Evolutionary conservation across 1,140 invertebrate genomes (phyloP), one percentile per base, ranked within the genome.

Genomic region (Plectrocnemia conspersa): DNA sequence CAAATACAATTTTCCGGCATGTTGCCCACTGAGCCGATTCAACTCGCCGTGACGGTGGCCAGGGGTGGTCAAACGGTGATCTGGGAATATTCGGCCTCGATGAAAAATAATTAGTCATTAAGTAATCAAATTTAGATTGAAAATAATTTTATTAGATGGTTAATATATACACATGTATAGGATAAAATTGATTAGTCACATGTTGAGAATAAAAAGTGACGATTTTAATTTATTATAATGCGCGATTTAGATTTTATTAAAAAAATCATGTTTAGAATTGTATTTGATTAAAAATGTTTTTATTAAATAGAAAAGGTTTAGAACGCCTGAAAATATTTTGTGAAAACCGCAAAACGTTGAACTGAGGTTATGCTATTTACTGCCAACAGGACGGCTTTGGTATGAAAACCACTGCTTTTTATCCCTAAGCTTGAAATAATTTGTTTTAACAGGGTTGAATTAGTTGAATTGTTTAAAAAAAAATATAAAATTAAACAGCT

Each of bases 1-100:
- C 46, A 56, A 61, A 61, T 57, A 61, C 59, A 61, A 61, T 61
- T 61, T 61, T 61, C 59, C 59, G 59, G 54, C 59, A 58, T 61
- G 55, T 54, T 61, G 47, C 46, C 52, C 59, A 27, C 59, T 55
- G 59, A 61, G 54, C 59, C 59, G 59, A 54, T 49, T 56, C 53
- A 54, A 59, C 57, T 47, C 58, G 58, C 52, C 53, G 50, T 44
- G 46, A 52, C 41, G 52, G 18, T 15, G 41, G 13, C 5, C 21
- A 35, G 52, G 52, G 54, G 46, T 16, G 46, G 24, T 41, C 27
- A 53, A 48, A 9, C 36, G 7, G 3, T 3, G 36, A 22, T 22
- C 35, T n/a, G 25, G 18, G 27, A 13, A 7, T 16, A 13, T 27
- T n/a, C 10, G 27, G n/a, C 24, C 9, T 11, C 16, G 11, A 33